These are phyloP conservation scores for Melanaphis sacchari DNA, from an alignment of 1,140 invertebrate species.

Conservation along the genomic window DNA sequence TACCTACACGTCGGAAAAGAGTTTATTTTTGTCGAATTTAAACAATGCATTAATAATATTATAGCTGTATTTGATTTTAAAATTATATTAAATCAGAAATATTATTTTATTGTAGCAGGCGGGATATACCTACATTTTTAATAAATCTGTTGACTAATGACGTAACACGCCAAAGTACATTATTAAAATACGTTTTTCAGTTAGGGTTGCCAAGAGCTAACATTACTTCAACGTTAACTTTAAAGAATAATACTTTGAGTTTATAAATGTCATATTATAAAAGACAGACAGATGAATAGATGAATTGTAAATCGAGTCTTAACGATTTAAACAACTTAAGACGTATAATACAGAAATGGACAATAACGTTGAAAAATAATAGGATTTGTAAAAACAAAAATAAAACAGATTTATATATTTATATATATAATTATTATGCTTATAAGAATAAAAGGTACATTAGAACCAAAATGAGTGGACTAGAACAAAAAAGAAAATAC, in stretches of 20 bases:
- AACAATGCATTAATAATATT: background rate
- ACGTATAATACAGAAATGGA: background rate
- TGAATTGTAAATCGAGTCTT: background rate
- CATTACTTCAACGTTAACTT: background rate
- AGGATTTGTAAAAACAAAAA: background rate
- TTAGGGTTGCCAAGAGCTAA: background rate
- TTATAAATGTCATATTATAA: background rate
- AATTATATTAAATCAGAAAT: background rate
- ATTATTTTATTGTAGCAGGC: background rate
- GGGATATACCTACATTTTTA: background rate
- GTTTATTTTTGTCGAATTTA: background rate
- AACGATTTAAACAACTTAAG: background rate
- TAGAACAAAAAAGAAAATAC: background rate
- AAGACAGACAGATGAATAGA: background rate
- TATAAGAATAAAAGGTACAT: background rate
- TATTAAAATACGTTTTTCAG: background rate
- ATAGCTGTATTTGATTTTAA: background rate
- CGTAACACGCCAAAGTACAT: background rate
- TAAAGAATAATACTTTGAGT: background rate
- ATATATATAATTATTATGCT: background rate
- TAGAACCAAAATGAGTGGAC: background rate
- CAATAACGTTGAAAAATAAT: slow-evolving; percentile 20
- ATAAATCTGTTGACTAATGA: background rate
- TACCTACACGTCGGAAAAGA: background rate
- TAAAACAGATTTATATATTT: background rate